phyloP scores from a whole-genome alignment of 2,113 vertebrate species.

The Spermophilus dauricus region DNA sequence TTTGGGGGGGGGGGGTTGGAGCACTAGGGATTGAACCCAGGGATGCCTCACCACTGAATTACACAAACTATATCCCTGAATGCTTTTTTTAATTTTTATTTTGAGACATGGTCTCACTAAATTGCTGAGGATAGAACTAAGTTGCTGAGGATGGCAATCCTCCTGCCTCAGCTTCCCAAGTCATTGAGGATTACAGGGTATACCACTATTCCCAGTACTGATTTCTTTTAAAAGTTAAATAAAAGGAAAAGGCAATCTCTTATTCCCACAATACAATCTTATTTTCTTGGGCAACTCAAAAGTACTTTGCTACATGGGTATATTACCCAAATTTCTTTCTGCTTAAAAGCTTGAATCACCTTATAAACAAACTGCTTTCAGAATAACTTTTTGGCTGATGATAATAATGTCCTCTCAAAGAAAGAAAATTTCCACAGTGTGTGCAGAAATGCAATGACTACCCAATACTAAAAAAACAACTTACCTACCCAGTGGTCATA shows the following conservation, averaged over 20 bases:
- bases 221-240: conserved; percentile 58
- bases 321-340: conserved; percentile 46
- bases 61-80: too few species aligned
- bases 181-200: too few species aligned
- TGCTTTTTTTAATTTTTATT: neutral
- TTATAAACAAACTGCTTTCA: conserved; percentile 57
- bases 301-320: neutral
- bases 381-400: conserved; percentile 33
- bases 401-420: neutral
- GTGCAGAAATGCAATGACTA: neutral
- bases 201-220: neutral
- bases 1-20: too few species aligned
- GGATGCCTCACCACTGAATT: too few species aligned
- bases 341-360: conserved; percentile 9
- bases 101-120: neutral
- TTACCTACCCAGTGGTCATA: neutral
- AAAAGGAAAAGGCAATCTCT: conserved; percentile 40
- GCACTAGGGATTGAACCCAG: too few species aligned
- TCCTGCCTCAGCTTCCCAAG: neutral
- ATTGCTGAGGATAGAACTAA: neutral
- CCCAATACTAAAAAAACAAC: conserved; percentile 6
- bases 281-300: conserved; percentile 47
- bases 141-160: neutral
- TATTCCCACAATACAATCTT: conserved; percentile 36
- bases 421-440: neutral